Evolutionary conservation across 2,888 invertebrate species (phyloP), one percentile per base, ranked within the genome.

Genomic region (Panzeria rudis): DNA sequence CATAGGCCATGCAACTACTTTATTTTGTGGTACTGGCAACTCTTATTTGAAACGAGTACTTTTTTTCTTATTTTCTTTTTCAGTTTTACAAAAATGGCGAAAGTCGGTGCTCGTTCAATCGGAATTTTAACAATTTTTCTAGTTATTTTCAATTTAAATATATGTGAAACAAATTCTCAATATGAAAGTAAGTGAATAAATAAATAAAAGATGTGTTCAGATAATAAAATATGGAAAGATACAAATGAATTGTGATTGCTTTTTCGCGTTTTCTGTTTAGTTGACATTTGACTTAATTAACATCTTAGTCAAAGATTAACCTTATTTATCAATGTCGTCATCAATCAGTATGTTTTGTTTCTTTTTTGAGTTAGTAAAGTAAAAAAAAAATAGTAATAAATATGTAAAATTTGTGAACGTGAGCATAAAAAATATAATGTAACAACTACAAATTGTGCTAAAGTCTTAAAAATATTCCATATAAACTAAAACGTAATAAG

Each of bases 61-160:
- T 68, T 76, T 68, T 44, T 47, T 35, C 9, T 32, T 17, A 54
- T 47, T 76, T 83, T 44, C 29, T 64, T 71, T 59, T 75, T 87
- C 71, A 88, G 89, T 89, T 87, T 86, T 77, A 87, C 66, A 87
- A 89, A 89, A 89, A 90, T 90, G 90, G 88, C 90, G 89, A 89
- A 89, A 86, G 78, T 86, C 72, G 87, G 87, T 86, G 87, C 88
- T 88, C 87, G 87, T 69, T 79, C 72, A 85, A 72, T 88, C 87
- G 87, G 87, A 86, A 79, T 88, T 87, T 83, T 88, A 84, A 84
- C 83, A 88, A 72, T 88, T 73, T 85, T 87, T 56, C 52, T 88
- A 86, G 85, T 88, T 84, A 83, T 87, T 87, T 84, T 77, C 81
- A 87, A 87, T 86, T 86, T 87, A 78, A 87, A 84, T 84, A 77